Evolutionary conservation across 2,797 vertebrate genomes (phyloP), one percentile per base, ranked within the genome.

Genomic region (Pristis pectinata): DNA sequence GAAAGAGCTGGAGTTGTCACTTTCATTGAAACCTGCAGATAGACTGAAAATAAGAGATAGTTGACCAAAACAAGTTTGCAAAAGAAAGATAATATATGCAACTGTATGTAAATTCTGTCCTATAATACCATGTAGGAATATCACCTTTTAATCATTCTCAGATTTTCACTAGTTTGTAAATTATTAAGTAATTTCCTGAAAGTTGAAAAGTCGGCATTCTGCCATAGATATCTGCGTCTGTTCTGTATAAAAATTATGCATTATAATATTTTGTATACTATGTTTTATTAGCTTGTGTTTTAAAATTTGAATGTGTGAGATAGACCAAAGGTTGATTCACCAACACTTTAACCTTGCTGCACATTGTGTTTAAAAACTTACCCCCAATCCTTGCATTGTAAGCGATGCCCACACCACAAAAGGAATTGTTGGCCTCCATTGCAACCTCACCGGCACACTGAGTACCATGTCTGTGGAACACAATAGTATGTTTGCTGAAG

Each of bases 401-500:
- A 95, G 96, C 95, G 93, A 97, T 97, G 95, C 96, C 96, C 96
- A 97, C 96, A 95, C 95, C 96, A 41, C 97, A 97, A 95, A 97
- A 96, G 95, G 96, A 96, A 95, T 97, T 97, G 95, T 96, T 97
- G 96, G 96, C 96, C 96, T 97, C 97, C 96, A 97, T 96, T 95
- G 97, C 97, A 96, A 97, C 96, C 96, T 97, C 96, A 74, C 96
- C 96, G 95, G 96, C 97, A 96, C 97, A 97, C 89, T 95, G 96
- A 95, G 97, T 97, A 79, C 96, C 96, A 24, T 97, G 97, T 93
- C 97, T 97, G 72, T 56, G 13, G 13, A 67, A 93, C 92, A 93
- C 67, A 74, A 70, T 37, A 93, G 44, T 49, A 72, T 11, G 41
- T 72, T 49, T 70, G 67, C 64, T 72, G 22, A 74, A 93, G 70